Conservation (phyloP, 2,797 vertebrate species). For the Anas georgica region DNA sequence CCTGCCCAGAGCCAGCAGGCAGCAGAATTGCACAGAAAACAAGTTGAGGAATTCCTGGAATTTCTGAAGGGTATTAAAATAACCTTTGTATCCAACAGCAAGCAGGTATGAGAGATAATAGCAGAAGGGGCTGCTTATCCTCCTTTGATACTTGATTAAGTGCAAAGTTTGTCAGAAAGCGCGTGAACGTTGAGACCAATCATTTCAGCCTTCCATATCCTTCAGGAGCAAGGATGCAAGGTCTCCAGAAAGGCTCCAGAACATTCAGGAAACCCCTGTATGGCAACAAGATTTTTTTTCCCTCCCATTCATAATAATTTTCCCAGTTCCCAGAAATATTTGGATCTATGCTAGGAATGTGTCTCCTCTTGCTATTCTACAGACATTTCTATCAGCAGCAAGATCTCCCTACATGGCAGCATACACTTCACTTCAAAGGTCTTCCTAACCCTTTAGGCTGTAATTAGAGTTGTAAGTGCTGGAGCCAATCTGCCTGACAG, state of each 20-base stretch:
- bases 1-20: background rate
- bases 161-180: conserved; percentile 13
- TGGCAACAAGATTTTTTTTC: background rate
- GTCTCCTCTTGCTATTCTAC: background rate
- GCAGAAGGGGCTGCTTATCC: conserved; percentile 6
- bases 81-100: background rate
- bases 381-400: conserved; percentile 18
- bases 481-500: conserved; percentile 49
- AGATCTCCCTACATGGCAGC: conserved; percentile 21
- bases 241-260: background rate
- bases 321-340: background rate
- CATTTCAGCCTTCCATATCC: background rate
- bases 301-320: background rate
- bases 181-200: background rate
- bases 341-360: background rate
- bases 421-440: conserved; percentile 41
- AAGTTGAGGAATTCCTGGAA: conserved; percentile 43
- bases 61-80: conserved; percentile 48
- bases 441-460: conserved; percentile 28
- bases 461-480: conserved; percentile 44
- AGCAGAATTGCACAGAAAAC: background rate
- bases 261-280: background rate
- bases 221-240: background rate
- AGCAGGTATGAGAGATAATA: conserved; percentile 28
- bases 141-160: background rate